Conservation (phyloP, 2,888 invertebrate genomes). For the Ommatoiulus sabulosus region DNA sequence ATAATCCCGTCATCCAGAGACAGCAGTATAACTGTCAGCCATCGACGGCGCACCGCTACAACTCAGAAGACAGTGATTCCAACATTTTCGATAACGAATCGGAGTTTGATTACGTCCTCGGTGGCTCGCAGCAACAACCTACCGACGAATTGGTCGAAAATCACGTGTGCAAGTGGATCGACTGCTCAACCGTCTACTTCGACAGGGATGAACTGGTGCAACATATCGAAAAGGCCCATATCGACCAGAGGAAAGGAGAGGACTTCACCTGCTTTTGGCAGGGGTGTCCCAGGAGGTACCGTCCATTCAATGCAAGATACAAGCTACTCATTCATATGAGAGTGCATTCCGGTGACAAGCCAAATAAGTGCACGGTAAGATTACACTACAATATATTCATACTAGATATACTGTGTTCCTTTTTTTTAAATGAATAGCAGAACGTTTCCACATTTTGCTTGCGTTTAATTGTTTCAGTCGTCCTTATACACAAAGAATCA, state of each 20-base stretch:
- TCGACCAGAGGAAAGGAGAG: conserved; percentile 75
- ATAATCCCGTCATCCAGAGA: not conserved
- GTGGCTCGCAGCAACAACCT: conserved; percentile 20
- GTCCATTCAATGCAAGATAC: conserved; percentile 97
- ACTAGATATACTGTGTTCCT: not conserved
- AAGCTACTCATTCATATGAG: conserved; percentile 95
- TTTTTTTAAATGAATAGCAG: not conserved
- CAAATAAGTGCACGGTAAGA: conserved; percentile 96
- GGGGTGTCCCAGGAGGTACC: conserved; percentile 87
- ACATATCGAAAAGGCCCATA: conserved; percentile 82
- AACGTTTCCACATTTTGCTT: not conserved
- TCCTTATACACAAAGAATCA: not conserved
- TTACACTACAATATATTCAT: not conserved
- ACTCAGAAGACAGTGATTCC: conserved; percentile 47
- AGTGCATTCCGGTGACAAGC: conserved; percentile 98
- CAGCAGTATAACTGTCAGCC: not conserved
- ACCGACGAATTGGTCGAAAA: not conserved
- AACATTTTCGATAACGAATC: conserved; percentile 8
- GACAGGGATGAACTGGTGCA: conserved; percentile 80
- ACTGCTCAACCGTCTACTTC: conserved; percentile 81
- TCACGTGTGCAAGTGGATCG: conserved; percentile 82
- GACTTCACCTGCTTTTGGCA: conserved; percentile 95
- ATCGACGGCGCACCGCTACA: not conserved
- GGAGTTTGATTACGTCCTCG: conserved; percentile 49
- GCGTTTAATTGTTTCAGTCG: not conserved